These are phyloP conservation scores for Propithecus perrieri DNA, from an alignment of 2,797 vertebrate genomes.

Conservation along the genomic window DNA sequence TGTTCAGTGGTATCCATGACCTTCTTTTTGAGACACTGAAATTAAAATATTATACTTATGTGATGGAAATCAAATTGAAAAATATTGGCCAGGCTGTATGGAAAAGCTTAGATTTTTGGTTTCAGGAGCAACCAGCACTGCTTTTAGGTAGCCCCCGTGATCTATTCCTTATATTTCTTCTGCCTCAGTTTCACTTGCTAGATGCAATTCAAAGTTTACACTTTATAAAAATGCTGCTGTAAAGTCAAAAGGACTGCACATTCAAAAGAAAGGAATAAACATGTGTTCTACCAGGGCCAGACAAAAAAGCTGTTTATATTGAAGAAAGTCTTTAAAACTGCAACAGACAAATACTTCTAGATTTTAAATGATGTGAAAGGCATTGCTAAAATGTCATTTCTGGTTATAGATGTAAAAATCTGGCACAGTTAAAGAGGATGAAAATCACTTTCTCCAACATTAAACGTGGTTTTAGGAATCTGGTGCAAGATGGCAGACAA, in stretches of 20 bases:
- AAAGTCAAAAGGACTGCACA: neutral
- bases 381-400: constrained; percentile 57
- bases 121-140: neutral
- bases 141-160: neutral
- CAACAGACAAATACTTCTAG: constrained; percentile 40
- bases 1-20: neutral
- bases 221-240: constrained; percentile 35
- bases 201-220: neutral
- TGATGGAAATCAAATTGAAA: neutral
- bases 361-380: constrained; percentile 62
- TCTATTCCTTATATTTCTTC: neutral
- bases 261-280: constrained; percentile 44
- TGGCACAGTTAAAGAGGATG: constrained; percentile 27
- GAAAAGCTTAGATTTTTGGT: neutral
- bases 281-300: constrained; percentile 19
- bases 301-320: constrained; percentile 44
- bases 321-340: constrained; percentile 33
- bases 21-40: constrained; percentile 26
- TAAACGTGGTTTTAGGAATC: constrained; percentile 59
- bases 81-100: neutral
- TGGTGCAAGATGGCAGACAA: no score
- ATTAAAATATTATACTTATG: constrained; percentile 16
- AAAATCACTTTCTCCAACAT: constrained; percentile 77
- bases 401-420: constrained; percentile 40
- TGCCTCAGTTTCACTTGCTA: constrained; percentile 20